Base-by-base conservation (phyloP, 2,797 vertebrate genomes). In the Phylloscopus collybita region DNA sequence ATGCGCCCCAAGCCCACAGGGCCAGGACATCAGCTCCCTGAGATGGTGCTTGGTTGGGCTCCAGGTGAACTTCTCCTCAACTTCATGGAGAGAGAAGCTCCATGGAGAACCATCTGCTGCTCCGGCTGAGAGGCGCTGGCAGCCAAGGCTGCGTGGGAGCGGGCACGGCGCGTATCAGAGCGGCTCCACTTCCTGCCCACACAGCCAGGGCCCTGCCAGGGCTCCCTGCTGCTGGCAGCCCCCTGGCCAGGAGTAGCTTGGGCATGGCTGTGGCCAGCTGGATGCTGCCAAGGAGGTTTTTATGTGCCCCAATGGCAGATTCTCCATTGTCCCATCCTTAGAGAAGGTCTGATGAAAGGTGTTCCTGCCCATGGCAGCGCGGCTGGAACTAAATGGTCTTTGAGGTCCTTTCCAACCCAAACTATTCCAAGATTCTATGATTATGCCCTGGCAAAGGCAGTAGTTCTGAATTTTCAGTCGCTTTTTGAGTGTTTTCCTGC, bases 111-210 rank as follows among this genome's bases (percentile, higher is more conserved):
- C 95, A 94, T 96, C 95, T 96, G 96, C 78, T 4, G 83, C 92
- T 86, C 5, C 0, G 80, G 88, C 92, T 86, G 93, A 45, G 95
- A 13, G 5, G 62, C 0, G 23, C 92, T 1, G 13, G 62, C 91
- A 96, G 95, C 95, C 86, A 11, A 27, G 91, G 95, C 91, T 93
- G 96, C 64, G 95, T 96, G 94, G 96, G 95, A 95, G 84, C 67
- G 22, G 95, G 95, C 95, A 96, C 84, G 23, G 84, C 13, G 15
- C 34, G 94, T 93, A 1, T 76, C 47, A 1, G 66, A 88, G 91
- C 65, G 0, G 88, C 85, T 84, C 85, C 2, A 4, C 3, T 1
- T 5, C 18, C 83, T 86, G 92, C 95, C 96, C 86, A 93, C 91
- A 2, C 88, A 13, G 76, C 60, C 27, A 5, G 5, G 70, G 78